Base-by-base conservation (phyloP, 2,888 invertebrate genomes). In the Hyalella azteca region DNA sequence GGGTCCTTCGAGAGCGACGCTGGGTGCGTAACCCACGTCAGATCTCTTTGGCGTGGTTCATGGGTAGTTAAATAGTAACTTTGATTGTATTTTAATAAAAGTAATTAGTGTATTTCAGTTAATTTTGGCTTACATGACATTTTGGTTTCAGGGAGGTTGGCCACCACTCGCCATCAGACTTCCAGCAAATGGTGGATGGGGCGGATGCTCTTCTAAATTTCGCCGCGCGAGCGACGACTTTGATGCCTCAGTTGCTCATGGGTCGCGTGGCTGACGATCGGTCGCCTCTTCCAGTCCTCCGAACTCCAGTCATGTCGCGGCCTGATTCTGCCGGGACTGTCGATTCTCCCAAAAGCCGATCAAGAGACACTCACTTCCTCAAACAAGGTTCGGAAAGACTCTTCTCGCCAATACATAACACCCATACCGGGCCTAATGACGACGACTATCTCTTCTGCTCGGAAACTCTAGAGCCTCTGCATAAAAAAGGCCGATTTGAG, bases 201-300 rank as follows among this genome's bases (percentile, higher is more conserved):
- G 94, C 94, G 0, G 93, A 94, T 86, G 94, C 93, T 0, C 88
- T 94, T 83, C 89, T 94, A 66, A 93, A 94, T 87, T 89, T 94
- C 80, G 94, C 94, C 0, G 93, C 93, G 7, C 91, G 91, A 50
- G 88, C 87, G 48, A 89, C 90, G 22, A 81, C 85, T 7, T 78
- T 82, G 22, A 79, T 81, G 48, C 80, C 83, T 22, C 77, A 78
- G 77, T 50, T 76, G 2, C 22, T 77, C 36, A 66, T 66, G 66
- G 36, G 66, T 11, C 66, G 39, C 39, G 13, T 66, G 32, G 36
- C 66, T 36, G 66, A 66, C 0, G 66, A 66, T 15, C 9, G 45
- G 45, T 15, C 45, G 45, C 9, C 45, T 9, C 66, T 36, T 26
- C 54, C 54, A 54, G 13, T n/a, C n/a, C 22, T 26, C 49, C 7